Percentiles rank a stretch among this genome's conserved stretches.
Evolutionary conservation across 2,113 vertebrate species (phyloP).

Genomic region (Otolemur garnettii): DNA sequence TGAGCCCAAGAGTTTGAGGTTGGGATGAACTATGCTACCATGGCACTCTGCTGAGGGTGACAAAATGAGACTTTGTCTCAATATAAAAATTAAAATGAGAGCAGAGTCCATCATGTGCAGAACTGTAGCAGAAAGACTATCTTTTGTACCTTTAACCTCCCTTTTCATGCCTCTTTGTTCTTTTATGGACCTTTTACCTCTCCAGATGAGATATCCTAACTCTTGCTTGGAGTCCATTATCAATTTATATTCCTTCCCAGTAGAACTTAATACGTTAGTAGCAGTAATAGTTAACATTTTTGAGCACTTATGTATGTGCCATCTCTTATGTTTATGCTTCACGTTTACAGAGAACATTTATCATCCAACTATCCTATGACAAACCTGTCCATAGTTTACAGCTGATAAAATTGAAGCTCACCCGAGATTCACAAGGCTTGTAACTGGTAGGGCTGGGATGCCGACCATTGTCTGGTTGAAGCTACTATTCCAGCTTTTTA

Average conservation of each 20-base stretch:
- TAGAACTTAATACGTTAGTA: not conserved
- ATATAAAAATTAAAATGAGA: no score
- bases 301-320: not conserved
- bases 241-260: not conserved
- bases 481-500: not conserved
- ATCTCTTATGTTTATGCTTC: not conserved
- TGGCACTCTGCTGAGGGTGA: no score
- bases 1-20: no score
- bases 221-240: not conserved
- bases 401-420: conserved; percentile 2
- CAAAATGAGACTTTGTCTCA: no score
- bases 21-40: no score
- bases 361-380: not conserved
- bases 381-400: not conserved
- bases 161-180: not conserved
- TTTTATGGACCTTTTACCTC: not conserved
- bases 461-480: not conserved
- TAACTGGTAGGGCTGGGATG: not conserved
- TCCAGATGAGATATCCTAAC: not conserved
- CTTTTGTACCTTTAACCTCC: not conserved
- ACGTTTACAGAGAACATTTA: not conserved
- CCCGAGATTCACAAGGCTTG: not conserved
- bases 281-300: not conserved
- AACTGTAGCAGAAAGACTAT: not conserved
- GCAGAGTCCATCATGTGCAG: not conserved